Evolutionary conservation across 2,797 vertebrate species (phyloP), one percentile per base, ranked within the genome.

Genomic region (Anomalospiza imberbis): DNA sequence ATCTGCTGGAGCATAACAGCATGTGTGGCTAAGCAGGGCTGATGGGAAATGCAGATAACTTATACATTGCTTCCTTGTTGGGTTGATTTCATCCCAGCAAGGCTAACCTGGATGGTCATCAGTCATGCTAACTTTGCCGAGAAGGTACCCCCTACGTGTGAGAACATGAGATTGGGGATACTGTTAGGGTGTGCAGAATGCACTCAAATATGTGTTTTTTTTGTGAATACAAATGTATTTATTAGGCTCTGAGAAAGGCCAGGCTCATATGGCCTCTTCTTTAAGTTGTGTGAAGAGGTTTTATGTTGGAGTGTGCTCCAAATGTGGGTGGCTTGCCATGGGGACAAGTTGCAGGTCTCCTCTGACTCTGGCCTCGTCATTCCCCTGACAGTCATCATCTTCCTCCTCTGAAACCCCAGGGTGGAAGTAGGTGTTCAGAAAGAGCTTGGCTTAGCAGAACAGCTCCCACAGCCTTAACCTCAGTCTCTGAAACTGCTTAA

Each of bases 401-500:
- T 86, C 44, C 38, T 79, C 5, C 19, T 53, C 24, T 78, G 28
- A 88, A 91, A 66, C 19, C 44, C 32, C 42, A 17, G 17, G 25
- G 12, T 89, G 61, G 61, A 89, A 85, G 36, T 5, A 51, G 50
- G 17, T 65, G n/a, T 74, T 85, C 78, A 74, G 63, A 87, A 93
- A 66, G 72, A 80, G 54, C 88, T n/a, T n/a, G n/a, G n/a, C n/a
- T n/a, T n/a, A n/a, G n/a, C n/a, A 70, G 57, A 91, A 55, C 32
- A 61, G n/a, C 51, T 70, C 80, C 34, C 4, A 7, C 32, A 70
- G 53, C 60, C 26, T 67, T 63, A 85, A 51, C 75, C 48, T 92
- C 42, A 6, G 66, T 54, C 50, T 92, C 62, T 81, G 83, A 67
- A 93, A 85, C 80, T 42, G 51, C 55, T 73, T 42, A 31, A 90